phyloP scores from a whole-genome alignment of 2,888 invertebrate genomes.

The Melieria omissa region DNA sequence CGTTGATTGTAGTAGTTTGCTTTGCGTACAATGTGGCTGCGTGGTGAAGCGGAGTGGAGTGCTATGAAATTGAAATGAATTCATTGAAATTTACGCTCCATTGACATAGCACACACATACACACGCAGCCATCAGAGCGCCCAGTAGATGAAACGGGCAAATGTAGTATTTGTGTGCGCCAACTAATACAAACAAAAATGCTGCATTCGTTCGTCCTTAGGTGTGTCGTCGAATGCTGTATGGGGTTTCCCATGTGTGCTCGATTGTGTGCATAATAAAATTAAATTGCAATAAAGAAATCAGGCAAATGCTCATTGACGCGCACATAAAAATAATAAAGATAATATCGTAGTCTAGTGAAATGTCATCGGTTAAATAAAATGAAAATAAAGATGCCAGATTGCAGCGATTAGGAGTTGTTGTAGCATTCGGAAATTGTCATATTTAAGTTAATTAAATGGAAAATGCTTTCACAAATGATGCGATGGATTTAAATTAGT shows the following conservation, averaged over 20 bases:
- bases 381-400: no score
- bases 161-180: not conserved
- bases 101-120: slow-evolving; percentile 30
- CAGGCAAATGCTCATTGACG: not conserved
- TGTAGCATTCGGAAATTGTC: no score
- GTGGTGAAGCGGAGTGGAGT: not conserved
- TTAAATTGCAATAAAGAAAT: slow-evolving; percentile 3
- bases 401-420: no score
- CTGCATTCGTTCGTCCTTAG: not conserved
- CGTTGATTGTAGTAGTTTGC: no score
- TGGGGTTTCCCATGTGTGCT: not conserved
- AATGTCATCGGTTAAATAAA: no score
- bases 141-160: not conserved
- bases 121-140: not conserved
- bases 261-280: not conserved
- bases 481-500: no score
- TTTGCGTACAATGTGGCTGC: slow-evolving; percentile 31
- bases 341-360: no score
- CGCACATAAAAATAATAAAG: no score
- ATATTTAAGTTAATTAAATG: no score
- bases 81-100: slow-evolving; percentile 41
- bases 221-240: not conserved
- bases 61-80: slow-evolving; percentile 15
- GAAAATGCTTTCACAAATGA: no score
- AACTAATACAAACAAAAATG: not conserved